Base-by-base conservation (phyloP, 2,888 invertebrate genomes). In the Agrochola lychnidis region DNA sequence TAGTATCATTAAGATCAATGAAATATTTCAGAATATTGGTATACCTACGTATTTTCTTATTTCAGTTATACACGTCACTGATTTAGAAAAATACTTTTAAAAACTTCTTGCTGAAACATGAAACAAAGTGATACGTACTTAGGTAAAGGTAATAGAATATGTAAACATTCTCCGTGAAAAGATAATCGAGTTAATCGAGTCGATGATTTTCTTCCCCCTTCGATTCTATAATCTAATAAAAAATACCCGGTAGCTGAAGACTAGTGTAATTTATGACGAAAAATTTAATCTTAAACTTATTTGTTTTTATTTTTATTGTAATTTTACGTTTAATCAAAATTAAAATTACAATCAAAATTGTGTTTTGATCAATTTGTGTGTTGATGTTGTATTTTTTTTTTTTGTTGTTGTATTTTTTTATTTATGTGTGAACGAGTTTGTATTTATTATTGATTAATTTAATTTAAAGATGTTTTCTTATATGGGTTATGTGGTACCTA, bases 1-100 rank as follows among this genome's bases (percentile, higher is more conserved):
- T 75, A 59, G 61, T 62, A 70, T 66, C 19, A 59, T 70, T 51
- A 70, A 64, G 64, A 82, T 73, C 61, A 69, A 69, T 69, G 64
- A 56, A 71, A 82, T 81, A 16, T 12, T 7, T 56, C 19, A 6
- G 62, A 68, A 30, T 22, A 53, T 25, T 19, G 7, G 16, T 16
- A 42, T 2, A 1, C 7, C 12, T 48, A 7, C 7, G 12, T 25
- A 25, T 25, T 57, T 25, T 57, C 19, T 4, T 45, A 30, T 48
- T 66, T 45, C 19, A 25, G 19, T 40, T 25, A n/a, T n/a, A 19
- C n/a, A 25, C 4, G 12, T 40, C 12, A 25, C 19, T 40, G 12
- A 12, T 40, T 40, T n/a, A 40, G 6, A 40, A 4, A 25, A 0
- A 19, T n/a, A 53, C 10, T 40, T 48, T 36, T 10, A 1, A 68